phyloP scores from a whole-genome alignment of 2,888 invertebrate species.

The Saturnia japonica region DNA sequence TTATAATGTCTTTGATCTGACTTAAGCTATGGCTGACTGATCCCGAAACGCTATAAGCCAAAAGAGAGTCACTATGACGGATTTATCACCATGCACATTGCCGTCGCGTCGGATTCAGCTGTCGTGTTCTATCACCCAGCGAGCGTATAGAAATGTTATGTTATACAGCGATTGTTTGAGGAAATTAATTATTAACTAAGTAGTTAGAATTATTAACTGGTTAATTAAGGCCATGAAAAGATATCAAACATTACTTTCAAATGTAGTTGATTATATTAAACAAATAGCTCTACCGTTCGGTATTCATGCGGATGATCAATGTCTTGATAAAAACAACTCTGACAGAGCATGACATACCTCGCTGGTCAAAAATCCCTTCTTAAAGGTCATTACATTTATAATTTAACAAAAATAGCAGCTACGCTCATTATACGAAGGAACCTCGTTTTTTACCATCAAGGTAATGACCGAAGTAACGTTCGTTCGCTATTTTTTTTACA shows the following conservation, averaged over 20 bases:
- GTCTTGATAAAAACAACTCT: neutral
- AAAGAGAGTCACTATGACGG: too few relatives aligned
- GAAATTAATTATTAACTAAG: neutral
- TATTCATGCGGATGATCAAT: neutral
- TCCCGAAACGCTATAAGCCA: too few relatives aligned
- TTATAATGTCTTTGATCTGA: too few relatives aligned
- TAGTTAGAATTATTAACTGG: too few relatives aligned
- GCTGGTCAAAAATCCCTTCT: neutral
- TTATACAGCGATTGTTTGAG: too few relatives aligned
- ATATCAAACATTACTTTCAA: neutral
- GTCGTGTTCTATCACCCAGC: too few relatives aligned
- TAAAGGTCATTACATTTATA: conserved; percentile 5
- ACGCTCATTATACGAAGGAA: neutral
- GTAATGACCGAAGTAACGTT: conserved; percentile 2
- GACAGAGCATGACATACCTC: too few relatives aligned
- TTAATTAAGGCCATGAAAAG: too few relatives aligned
- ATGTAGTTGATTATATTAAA: neutral
- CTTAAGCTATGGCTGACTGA: too few relatives aligned
- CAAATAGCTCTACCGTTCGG: neutral
- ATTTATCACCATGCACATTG: too few relatives aligned
- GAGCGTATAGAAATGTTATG: too few relatives aligned
- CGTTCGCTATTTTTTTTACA: neutral
- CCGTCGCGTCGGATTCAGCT: too few relatives aligned
- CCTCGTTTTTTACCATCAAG: conserved; percentile 2
- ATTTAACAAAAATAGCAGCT: neutral